A percentile compares a stretch with the other conserved stretches of the same genome.
Evolutionary conservation across 2,113 vertebrate genomes (phyloP).

Genomic region (Meles meles): DNA sequence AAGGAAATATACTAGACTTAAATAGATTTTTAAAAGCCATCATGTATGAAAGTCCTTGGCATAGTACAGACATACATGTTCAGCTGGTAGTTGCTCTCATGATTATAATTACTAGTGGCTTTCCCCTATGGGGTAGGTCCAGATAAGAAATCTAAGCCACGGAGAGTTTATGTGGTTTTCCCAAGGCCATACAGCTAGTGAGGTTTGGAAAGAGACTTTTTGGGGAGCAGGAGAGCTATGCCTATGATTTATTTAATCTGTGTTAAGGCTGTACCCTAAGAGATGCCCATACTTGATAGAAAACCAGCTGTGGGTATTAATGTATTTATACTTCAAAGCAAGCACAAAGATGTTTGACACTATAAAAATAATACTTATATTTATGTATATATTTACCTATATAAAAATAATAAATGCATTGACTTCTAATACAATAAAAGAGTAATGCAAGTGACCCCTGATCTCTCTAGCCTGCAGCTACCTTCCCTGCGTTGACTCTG

Average conservation of each 20-base stretch:
- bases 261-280: neutral
- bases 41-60: neutral
- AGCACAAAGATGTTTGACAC: neutral
- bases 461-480: neutral
- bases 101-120: neutral
- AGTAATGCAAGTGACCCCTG: neutral
- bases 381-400: neutral
- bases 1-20: neutral
- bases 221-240: neutral
- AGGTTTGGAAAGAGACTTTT: neutral
- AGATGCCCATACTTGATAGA: neutral
- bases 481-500: neutral
- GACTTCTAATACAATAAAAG: neutral
- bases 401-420: neutral
- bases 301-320: neutral
- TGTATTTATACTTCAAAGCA: constrained; percentile 14
- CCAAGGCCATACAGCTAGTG: neutral
- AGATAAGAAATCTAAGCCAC: neutral
- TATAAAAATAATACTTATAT: neutral
- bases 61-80: neutral
- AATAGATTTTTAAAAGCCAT: neutral
- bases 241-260: neutral
- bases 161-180: neutral
- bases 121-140: neutral
- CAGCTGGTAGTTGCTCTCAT: neutral